Evolutionary conservation across 2,113 vertebrate genomes (phyloP), one percentile per base, ranked within the genome.

Genomic region (Ptyas mucosa): DNA sequence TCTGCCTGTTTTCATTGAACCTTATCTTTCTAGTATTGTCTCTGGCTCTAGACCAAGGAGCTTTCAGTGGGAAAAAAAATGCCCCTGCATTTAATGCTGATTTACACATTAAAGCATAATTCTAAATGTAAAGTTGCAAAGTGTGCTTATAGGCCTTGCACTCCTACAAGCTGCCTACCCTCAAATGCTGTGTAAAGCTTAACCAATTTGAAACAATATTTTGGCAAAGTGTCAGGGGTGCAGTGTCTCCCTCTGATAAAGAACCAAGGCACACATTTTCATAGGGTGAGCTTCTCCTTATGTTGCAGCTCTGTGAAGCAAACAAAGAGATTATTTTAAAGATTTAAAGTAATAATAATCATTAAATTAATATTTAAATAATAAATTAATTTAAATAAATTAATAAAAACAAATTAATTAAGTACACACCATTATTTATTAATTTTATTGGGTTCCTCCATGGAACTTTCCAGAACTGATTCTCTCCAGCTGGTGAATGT

Each of bases 1-100:
- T 95, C 92, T 93, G 92, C 93, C 20, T 61, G 23, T 93, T 96
- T 93, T 94, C 92, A 95, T 29, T 93, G 85, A 93, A 90, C 94
- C 57, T 75, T 57, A 51, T 18, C 93, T 24, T 93, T 46, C 18
- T 9, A n/a, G 49, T 57, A 57, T 54, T 3, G 34, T 85, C 64
- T 55, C 90, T 94, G 94, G 90, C 43, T 96, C 92, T 81, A 90
- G 12, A 90, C 94, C 91, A 91, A 94, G 91, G 11, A 0, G 4
- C 10, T 92, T 51, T 52, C 39, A 91, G 85, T 18, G 88, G 69
- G 15, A 1, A 0, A 88, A 94, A 91, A 93, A 89, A 92, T 46
- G 29, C 26, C 34, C 86, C 58, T 24, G 34, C 4, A 3, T 90
- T 24, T 75, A 90, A 92, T 64, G 0, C 53, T 57, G 54, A 54